Conservation (phyloP, 1,140 invertebrate species). For the Arion vulgaris region DNA sequence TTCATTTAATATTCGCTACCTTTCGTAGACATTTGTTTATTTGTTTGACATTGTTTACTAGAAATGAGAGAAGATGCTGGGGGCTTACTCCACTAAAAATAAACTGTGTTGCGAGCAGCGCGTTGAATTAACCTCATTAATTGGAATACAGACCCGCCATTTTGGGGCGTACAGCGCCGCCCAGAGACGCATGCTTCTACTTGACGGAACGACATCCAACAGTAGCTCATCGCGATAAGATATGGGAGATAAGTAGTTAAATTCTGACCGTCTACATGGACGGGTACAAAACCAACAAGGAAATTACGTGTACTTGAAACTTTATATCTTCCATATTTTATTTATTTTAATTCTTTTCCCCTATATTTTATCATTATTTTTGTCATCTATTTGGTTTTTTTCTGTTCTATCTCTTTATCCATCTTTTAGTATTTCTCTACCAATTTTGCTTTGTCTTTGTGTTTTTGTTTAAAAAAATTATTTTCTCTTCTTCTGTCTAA, state of each 20-base stretch:
- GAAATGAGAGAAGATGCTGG: not conserved
- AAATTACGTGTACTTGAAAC: too few species aligned
- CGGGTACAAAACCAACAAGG: not conserved
- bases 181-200: not conserved
- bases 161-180: not conserved
- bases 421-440: too few species aligned
- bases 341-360: too few species aligned
- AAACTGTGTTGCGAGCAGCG: not conserved
- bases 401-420: too few species aligned
- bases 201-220: not conserved
- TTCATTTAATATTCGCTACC: too few species aligned
- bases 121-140: constrained; percentile 3
- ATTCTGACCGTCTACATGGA: not conserved
- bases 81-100: not conserved
- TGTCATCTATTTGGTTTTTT: too few species aligned
- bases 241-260: not conserved
- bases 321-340: too few species aligned
- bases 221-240: constrained; percentile 6
- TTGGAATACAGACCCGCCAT: not conserved
- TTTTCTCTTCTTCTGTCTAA: too few species aligned
- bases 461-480: too few species aligned
- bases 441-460: too few species aligned
- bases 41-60: not conserved
- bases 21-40: not conserved
- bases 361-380: too few species aligned